phyloP scores from a whole-genome alignment of 2,113 vertebrate genomes.

The Geococcyx californianus region DNA sequence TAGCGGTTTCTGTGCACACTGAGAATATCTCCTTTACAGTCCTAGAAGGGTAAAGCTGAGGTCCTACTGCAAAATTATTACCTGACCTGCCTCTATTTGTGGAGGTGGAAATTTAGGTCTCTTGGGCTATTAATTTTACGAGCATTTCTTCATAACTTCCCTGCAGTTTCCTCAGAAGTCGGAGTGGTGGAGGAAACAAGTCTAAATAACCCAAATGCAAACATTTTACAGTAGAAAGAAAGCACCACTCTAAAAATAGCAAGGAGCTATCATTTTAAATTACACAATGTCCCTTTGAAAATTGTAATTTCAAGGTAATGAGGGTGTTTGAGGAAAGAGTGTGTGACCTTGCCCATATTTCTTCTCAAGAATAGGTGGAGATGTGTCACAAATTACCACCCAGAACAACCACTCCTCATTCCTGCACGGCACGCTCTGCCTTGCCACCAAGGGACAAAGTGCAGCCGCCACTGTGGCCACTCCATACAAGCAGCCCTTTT shows the following conservation, averaged over 20 bases:
- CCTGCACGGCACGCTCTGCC: accelerated
- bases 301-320: conserved; percentile 3
- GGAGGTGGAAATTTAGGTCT: neutral
- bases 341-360: neutral
- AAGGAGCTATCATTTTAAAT: neutral
- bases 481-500: neutral
- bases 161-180: neutral
- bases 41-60: neutral
- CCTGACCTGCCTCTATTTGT: neutral
- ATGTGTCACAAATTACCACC: neutral
- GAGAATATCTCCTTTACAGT: neutral
- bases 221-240: neutral
- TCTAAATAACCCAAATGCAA: neutral
- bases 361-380: neutral
- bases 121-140: neutral
- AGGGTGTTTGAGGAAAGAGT: conserved; percentile 8
- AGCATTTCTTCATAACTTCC: neutral
- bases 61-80: neutral
- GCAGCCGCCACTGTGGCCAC: accelerated
- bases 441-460: neutral
- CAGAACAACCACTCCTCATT: neutral
- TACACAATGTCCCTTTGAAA: neutral
- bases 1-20: neutral
- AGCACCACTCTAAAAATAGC: neutral
- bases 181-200: neutral